phyloP scores from a whole-genome alignment of 2,113 vertebrate species.

The Piaya cayana region DNA sequence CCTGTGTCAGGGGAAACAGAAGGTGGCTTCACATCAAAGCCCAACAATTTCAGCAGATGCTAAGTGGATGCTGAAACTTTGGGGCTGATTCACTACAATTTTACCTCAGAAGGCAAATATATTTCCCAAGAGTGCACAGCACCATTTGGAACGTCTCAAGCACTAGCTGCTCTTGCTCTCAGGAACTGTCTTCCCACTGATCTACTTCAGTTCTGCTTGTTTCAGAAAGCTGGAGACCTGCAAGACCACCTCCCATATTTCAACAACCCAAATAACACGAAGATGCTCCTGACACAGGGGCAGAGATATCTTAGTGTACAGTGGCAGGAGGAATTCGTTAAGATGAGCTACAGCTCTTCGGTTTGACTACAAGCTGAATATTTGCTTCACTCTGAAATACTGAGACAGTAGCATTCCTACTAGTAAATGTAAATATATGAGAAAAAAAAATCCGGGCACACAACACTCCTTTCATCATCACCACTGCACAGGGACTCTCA shows the following conservation, averaged over 20 bases:
- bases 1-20: neutral
- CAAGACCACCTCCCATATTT: neutral
- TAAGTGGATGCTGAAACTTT: neutral
- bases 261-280: fast-evolving
- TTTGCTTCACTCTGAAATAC: neutral
- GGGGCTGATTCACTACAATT: neutral
- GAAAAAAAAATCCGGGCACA: neutral
- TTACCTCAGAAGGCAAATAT: neutral
- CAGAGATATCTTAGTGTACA: fast-evolving
- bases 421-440: neutral
- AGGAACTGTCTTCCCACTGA: neutral
- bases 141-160: too few species aligned
- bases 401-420: neutral
- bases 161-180: neutral
- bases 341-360: neutral
- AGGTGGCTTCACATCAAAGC: neutral
- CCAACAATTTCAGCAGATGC: neutral
- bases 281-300: fast-evolving
- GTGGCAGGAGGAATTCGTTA: neutral
- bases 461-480: neutral
- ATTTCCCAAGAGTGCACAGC: neutral
- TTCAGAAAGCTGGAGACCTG: neutral
- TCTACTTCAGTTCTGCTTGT: fast-evolving
- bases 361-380: neutral
- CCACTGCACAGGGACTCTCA: neutral